These are phyloP conservation scores for Zalophus californianus DNA, from an alignment of 2,797 vertebrate species.

Conservation along the genomic window DNA sequence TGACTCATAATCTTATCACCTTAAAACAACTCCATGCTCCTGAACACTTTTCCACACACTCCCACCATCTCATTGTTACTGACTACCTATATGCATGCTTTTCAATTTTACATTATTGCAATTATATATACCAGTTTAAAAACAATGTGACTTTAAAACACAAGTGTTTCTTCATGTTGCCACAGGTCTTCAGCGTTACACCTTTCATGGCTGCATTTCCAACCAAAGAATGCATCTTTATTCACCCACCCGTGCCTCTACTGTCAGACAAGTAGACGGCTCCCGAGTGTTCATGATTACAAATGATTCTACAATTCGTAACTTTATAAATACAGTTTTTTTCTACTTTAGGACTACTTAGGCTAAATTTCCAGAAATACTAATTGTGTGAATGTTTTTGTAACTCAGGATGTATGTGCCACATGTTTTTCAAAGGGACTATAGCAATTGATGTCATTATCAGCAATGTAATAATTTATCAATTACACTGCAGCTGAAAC, in stretches of 20 bases:
- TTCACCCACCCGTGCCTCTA: not conserved
- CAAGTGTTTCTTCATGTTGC: constrained; percentile 43
- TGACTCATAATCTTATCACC: constrained; percentile 34
- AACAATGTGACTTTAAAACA: not conserved
- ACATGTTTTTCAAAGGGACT: constrained; percentile 46
- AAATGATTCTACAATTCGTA: not conserved
- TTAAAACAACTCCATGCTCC: constrained; percentile 5
- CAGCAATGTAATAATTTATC: not conserved
- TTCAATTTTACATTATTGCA: not conserved
- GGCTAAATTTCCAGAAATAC: constrained; percentile 35
- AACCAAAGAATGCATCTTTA: not conserved
- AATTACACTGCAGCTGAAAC: not conserved
- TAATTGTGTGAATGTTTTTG: constrained; percentile 9
- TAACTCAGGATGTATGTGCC: not conserved
- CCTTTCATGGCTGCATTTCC: not conserved
- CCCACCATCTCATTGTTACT: not conserved
- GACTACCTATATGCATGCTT: not conserved
- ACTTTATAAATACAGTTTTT: not conserved
- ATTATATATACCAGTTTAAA: not conserved
- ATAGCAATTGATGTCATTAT: not conserved
- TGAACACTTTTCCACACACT: not conserved
- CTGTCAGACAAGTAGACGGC: not conserved
- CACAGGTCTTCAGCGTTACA: not conserved
- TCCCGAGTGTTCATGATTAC: not conserved
- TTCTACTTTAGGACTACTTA: constrained; percentile 16